phyloP scores from a whole-genome alignment of 1,140 invertebrate species.

The Drosophila azteca region DNA sequence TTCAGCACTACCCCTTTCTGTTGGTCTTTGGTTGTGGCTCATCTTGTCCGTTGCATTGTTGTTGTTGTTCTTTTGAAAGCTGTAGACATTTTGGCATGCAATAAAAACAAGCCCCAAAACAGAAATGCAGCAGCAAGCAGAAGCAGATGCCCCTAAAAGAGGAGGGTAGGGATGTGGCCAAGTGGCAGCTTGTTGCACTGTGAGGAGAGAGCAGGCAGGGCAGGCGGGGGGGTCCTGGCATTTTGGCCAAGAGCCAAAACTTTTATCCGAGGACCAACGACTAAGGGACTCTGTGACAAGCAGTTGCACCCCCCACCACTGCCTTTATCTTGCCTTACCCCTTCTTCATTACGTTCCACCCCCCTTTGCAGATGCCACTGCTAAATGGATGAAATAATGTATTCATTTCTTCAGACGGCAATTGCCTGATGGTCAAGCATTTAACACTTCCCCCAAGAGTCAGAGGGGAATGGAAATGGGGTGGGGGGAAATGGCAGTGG shows the following conservation, averaged over 20 bases:
- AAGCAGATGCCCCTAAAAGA: background rate
- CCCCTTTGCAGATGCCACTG: background rate
- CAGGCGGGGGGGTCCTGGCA: conserved; percentile 41
- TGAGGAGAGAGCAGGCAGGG: too few relatives aligned
- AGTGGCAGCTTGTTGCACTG: conserved; percentile 6
- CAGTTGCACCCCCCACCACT: conserved; percentile 9
- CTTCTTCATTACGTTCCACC: background rate
- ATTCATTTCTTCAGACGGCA: conserved; percentile 46
- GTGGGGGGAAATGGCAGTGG: conserved; percentile 23
- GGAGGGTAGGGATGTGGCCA: background rate
- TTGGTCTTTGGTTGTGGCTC: conserved; percentile 40
- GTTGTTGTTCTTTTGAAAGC: conserved; percentile 61
- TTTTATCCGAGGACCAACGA: conserved; percentile 43
- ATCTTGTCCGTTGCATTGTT: conserved; percentile 26
- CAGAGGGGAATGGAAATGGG: conserved; percentile 18
- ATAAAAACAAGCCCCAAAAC: conserved; percentile 62
- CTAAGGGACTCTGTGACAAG: conserved; percentile 47
- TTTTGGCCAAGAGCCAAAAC: conserved; percentile 60
- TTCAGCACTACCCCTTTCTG: background rate
- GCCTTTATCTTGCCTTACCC: background rate
- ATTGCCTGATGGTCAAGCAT: conserved; percentile 36
- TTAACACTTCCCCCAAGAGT: conserved; percentile 46
- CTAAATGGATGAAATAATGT: conserved; percentile 51
- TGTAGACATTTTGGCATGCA: conserved; percentile 69
- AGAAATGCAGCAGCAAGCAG: conserved; percentile 28